A percentile compares a stretch with the other conserved stretches of the same genome.
These are phyloP conservation scores for Rhorus exstirpatorius DNA, from an alignment of 2,888 invertebrate genomes.

Conservation along the genomic window DNA sequence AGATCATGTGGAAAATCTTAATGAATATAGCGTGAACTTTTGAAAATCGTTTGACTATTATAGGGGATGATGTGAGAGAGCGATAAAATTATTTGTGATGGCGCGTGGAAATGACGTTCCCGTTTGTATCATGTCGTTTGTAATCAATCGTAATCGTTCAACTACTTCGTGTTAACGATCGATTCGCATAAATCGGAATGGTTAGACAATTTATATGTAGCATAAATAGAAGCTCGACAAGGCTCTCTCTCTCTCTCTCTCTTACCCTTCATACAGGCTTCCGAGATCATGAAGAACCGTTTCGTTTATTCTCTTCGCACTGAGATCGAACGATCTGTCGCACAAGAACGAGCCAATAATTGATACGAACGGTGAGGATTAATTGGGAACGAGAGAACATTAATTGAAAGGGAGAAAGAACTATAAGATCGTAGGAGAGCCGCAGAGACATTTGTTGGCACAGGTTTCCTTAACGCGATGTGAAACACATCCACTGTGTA, in stretches of 20 bases:
- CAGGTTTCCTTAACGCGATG: conserved; percentile 77
- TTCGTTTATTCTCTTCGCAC: conserved; percentile 37
- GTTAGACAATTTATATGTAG: conserved; percentile 26
- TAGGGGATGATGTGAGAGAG: conserved; percentile 28
- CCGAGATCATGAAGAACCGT: conserved; percentile 43
- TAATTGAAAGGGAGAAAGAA: conserved; percentile 80
- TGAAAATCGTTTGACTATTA: conserved; percentile 11
- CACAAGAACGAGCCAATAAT: conserved; percentile 78
- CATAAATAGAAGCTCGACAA: conserved; percentile 11
- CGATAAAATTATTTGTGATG: conserved; percentile 36
- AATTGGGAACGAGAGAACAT: conserved; percentile 82
- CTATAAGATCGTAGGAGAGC: conserved; percentile 58
- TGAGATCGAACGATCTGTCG: neutral
- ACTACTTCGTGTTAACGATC: conserved; percentile 51
- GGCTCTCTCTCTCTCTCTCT: conserved; percentile 6
- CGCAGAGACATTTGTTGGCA: conserved; percentile 51
- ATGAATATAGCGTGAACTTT: conserved; percentile 21
- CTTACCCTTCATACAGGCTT: neutral
- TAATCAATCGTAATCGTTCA: conserved; percentile 56
- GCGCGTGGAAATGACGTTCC: conserved; percentile 50
- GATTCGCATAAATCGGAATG: conserved; percentile 51
- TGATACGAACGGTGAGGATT: conserved; percentile 81
- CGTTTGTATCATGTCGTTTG: conserved; percentile 21
- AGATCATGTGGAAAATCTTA: conserved; percentile 12
- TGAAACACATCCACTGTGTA: neutral